Conservation (phyloP, 2,888 invertebrate genomes). For the Onchidella celtica region DNA sequence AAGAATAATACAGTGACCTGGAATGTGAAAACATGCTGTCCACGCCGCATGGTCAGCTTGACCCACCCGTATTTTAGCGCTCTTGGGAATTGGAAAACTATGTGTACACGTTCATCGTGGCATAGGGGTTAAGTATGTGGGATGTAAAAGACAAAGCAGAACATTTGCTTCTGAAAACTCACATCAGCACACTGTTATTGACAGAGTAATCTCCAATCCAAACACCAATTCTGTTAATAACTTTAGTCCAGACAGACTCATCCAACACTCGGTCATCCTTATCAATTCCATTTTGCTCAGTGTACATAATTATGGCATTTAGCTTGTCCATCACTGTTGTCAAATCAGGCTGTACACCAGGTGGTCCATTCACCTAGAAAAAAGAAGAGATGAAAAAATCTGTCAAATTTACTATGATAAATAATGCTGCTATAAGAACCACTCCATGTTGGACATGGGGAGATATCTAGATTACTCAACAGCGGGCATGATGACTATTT, state of each 20-base stretch:
- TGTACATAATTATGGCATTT: slow-evolving; percentile 3
- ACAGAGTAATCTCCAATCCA: slow-evolving; percentile 25
- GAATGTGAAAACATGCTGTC: too few relatives aligned
- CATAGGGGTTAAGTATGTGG: too few relatives aligned
- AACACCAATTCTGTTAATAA: not conserved
- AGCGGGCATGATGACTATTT: too few relatives aligned
- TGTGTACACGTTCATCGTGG: too few relatives aligned
- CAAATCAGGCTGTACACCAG: not conserved
- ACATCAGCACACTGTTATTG: not conserved
- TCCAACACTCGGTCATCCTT: slow-evolving; percentile 9
- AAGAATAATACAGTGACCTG: too few relatives aligned
- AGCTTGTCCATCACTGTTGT: slow-evolving; percentile 23
- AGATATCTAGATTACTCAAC: too few relatives aligned
- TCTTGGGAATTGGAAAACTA: too few relatives aligned
- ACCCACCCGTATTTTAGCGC: too few relatives aligned
- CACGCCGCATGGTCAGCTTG: too few relatives aligned
- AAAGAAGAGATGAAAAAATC: not conserved
- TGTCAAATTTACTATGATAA: not conserved
- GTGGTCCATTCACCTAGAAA: slow-evolving; percentile 12
- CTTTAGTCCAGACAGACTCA: slow-evolving; percentile 17
- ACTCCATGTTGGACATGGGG: too few relatives aligned
- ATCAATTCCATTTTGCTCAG: not conserved
- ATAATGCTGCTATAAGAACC: not conserved
- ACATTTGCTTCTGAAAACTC: too few relatives aligned
- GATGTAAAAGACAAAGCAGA: too few relatives aligned